Base-by-base conservation (phyloP, 2,113 vertebrate species). In the Bufo bufo region DNA sequence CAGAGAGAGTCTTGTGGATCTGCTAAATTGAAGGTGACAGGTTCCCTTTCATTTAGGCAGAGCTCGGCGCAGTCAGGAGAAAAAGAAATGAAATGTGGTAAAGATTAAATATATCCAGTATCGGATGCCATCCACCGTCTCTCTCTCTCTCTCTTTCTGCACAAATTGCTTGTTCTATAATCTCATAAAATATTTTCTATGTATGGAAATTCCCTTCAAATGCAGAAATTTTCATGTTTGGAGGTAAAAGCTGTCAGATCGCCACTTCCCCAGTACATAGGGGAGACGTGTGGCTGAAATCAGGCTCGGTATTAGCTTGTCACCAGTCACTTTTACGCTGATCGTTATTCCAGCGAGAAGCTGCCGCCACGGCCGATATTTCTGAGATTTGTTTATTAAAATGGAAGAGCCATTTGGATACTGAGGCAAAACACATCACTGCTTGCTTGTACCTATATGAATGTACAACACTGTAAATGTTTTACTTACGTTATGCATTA, bases 261-360 rank as follows among this genome's bases (percentile, higher is more conserved):
- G 7, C 5, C 43, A 3, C 66, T 71, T 71, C 11, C 66, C 66
- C 69, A 12, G 69, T 4, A 12, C 17, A 77, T 49, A 77, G 16
- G 19, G 17, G 17, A 19, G 47, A 77, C 1, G 47, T 17, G 19
- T 20, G 19, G 49, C 45, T 77, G 47, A 77, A 77, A 77, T 77
- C 74, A 77, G 47, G 74, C 69, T 50, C 74, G 69, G 74, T 77
- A 77, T 77, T 50, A 50, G 47, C 74, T 77, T 77, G 74, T 77
- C 47, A 77, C 14, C 17, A 9, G 47, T 77, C 74, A 49, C 45
- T 77, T 77, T 47, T 49, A 47, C 19, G 33, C 47, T 77, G 43
- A 77, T 77, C 3, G 13, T 50, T 50, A 77, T 77, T 50, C 17
- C 9, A 6, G 47, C 3, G 45, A 77, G 47, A 50, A 77, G 14